Evolutionary conservation across 2,113 vertebrate genomes (phyloP), one percentile per base, ranked within the genome.

Genomic region (Actenoides hombroni): DNA sequence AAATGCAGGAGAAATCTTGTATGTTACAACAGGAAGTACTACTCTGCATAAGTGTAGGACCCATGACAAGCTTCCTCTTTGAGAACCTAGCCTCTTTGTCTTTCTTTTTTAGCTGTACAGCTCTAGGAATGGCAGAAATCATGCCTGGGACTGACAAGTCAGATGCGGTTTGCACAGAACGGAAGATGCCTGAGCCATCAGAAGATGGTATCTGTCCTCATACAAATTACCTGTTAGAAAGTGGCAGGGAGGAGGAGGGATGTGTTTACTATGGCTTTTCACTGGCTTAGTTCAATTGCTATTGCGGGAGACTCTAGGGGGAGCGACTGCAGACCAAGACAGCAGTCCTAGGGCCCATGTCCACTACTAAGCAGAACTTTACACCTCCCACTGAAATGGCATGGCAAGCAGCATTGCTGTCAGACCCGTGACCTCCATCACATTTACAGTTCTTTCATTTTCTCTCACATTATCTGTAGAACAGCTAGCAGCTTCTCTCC

Each of bases 41-140:
- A 18, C 29, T 81, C 56, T 84, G 53, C 10, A 0, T 56, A 68
- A 83, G 33, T 13, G 26, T 67, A 63, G 59, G 60, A 83, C 33
- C 20, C 42, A 64, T 5, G 7, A 6, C 9, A 48, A 71, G 31
- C 18, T 90, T 75, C 17, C 13, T 86, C 29, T 60, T 56, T 28
- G 49, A 65, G 23, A 76, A 67, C 28, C 11, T 57, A 42, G 3
- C n/a, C 9, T 54, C 46, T 86, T 44, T 95, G 59, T 84, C 35
- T 39, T 65, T 92, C 79, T 89, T 49, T 88, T 90, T 68, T 42
- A 98, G 98, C 94, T 98, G 98, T 73, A 97, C 98, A 60, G 39
- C 82, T 75, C 91, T 98, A 61, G 98, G 98, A 84, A 74, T 87
- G 60, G 74, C 12, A 20, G 98, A 98, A 95, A 71, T 51, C 1